A percentile compares a stretch with the other conserved stretches of the same genome.
Evolutionary conservation across 2,113 vertebrate species (phyloP).

Genomic region (Romanogobio albipinnatus): DNA sequence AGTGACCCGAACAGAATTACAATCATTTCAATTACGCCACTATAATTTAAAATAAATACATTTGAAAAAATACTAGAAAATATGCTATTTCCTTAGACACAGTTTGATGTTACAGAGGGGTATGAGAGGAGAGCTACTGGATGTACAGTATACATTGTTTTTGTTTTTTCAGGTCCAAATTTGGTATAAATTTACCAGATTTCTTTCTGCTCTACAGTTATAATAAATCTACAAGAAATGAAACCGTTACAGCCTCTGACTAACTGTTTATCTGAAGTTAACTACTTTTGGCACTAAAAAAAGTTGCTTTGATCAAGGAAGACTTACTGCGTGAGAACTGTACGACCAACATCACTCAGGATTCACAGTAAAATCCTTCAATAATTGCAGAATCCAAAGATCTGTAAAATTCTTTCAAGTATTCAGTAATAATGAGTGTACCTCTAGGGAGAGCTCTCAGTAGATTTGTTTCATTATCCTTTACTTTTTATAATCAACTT

Average conservation of each 20-base stretch:
- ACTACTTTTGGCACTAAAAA: constrained; percentile 27
- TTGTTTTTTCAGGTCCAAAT: neutral
- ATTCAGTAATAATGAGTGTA: neutral
- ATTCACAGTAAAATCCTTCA: neutral
- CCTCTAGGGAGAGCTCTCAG: neutral
- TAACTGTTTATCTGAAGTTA: neutral
- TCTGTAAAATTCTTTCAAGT: neutral
- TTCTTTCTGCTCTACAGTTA: neutral
- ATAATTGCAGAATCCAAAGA: neutral
- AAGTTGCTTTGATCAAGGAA: constrained; percentile 10
- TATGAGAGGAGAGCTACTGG: neutral
- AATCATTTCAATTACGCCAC: neutral
- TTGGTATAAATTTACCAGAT: neutral
- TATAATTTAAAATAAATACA: neutral
- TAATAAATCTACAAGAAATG: neutral
- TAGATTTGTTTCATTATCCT: neutral
- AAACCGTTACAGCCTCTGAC: neutral
- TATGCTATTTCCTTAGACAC: neutral
- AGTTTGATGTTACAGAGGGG: neutral
- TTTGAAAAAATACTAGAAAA: neutral
- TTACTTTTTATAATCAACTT: neutral
- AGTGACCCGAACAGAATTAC: neutral
- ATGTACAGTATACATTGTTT: neutral
- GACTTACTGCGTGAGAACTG: neutral
- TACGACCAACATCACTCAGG: neutral